phyloP scores from a whole-genome alignment of 1,140 invertebrate species.

The Drosophila bocqueti region DNA sequence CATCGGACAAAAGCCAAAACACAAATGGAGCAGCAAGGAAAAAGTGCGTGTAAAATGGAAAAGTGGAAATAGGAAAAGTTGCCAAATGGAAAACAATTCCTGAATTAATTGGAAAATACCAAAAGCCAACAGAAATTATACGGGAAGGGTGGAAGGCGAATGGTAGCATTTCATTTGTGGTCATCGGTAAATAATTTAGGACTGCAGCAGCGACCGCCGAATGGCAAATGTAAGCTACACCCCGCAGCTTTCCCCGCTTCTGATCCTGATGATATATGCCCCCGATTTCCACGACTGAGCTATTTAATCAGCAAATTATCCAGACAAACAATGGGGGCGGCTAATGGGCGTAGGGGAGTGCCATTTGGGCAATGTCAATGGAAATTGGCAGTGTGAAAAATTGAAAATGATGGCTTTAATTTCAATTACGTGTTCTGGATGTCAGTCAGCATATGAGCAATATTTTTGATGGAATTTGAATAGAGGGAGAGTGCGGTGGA shows the following conservation, averaged over 20 bases:
- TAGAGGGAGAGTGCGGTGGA: no score
- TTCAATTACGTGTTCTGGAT: not conserved
- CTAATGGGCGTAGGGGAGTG: constrained; percentile 13
- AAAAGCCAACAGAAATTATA: constrained; percentile 5
- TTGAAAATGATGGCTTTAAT: constrained; percentile 4
- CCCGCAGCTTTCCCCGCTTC: not conserved
- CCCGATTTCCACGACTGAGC: constrained; percentile 14
- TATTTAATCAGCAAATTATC: constrained; percentile 48
- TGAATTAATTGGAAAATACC: constrained; percentile 34
- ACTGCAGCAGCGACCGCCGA: constrained; percentile 26
- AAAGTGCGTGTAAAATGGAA: not conserved
- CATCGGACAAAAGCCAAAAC: constrained; percentile 34
- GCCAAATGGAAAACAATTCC: constrained; percentile 26
- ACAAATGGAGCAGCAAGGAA: not conserved
- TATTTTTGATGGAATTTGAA: not conserved
- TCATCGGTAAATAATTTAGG: constrained; percentile 52
- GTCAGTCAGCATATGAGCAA: not conserved
- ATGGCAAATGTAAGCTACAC: not conserved
- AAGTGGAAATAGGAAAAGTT: not conserved
- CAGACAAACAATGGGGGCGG: constrained; percentile 23
- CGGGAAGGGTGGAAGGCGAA: not conserved
- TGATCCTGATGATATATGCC: constrained; percentile 18
- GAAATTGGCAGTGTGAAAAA: constrained; percentile 13
- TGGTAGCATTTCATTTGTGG: constrained; percentile 44
- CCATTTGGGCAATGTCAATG: not conserved